Conservation (phyloP, 2,797 vertebrate genomes). For the Macroramphosus scolopax region DNA sequence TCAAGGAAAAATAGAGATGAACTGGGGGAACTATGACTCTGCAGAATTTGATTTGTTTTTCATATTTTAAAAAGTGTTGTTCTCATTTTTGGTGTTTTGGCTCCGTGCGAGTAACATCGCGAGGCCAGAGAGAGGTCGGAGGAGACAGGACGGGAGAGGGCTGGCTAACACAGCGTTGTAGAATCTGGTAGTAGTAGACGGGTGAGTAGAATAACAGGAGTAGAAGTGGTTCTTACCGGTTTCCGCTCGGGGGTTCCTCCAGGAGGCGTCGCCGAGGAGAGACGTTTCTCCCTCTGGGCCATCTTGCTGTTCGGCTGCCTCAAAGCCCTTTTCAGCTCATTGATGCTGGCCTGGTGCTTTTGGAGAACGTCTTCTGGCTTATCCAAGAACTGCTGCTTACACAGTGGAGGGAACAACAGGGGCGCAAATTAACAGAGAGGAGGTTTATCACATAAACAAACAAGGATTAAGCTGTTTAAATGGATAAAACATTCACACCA, state of each 20-base stretch:
- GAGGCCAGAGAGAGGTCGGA: constrained; percentile 2
- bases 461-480: too few relatives aligned
- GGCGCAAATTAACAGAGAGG: constrained; percentile 3
- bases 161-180: not conserved
- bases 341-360: constrained; percentile 99
- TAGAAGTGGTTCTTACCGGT: constrained; percentile 66
- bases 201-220: not conserved
- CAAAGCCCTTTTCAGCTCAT: constrained; percentile 94
- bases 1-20: not conserved
- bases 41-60: not conserved
- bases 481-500: not conserved
- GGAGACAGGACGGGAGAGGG: constrained; percentile 2
- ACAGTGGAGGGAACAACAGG: constrained; percentile 26
- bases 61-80: constrained; percentile 3
- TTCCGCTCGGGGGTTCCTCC: constrained; percentile 89
- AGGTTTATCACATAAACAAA: too few relatives aligned
- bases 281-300: constrained; percentile 88
- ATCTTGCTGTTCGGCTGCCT: constrained; percentile 97
- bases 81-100: constrained; percentile 8
- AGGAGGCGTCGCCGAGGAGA: constrained; percentile 84
- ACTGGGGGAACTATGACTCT: constrained; percentile 1
- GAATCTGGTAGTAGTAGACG: too few relatives aligned
- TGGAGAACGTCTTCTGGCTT: constrained; percentile 96
- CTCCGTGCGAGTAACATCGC: too few relatives aligned
- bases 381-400: constrained; percentile 88